A percentile compares a stretch with the other conserved stretches of the same genome.
These are phyloP conservation scores for Oxyruncus cristatus DNA, from an alignment of 2,113 vertebrate genomes.

Conservation along the genomic window DNA sequence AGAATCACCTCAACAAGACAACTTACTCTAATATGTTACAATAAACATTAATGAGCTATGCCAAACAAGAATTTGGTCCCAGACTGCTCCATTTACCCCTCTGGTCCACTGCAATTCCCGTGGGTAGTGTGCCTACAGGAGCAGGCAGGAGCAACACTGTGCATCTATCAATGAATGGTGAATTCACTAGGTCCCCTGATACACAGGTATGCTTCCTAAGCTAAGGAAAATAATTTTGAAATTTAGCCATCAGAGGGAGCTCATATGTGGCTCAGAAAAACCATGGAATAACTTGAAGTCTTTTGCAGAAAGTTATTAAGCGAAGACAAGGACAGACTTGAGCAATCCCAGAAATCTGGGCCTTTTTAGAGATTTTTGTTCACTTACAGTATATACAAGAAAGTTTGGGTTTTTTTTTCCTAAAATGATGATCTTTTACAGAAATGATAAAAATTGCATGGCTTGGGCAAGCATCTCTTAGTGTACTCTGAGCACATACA, in stretches of 20 bases:
- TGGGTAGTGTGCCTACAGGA: fast-evolving
- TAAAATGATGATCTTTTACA: not conserved
- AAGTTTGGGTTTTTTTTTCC: not conserved
- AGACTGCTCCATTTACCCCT: not conserved
- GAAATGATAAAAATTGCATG: not conserved
- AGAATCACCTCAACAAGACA: not conserved
- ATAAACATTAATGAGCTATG: not conserved
- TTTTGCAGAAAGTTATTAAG: not conserved
- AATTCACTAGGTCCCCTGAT: not conserved
- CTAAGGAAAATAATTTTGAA: not conserved
- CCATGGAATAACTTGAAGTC: not conserved
- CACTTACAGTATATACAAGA: not conserved
- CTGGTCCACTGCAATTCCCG: not conserved
- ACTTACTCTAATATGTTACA: not conserved
- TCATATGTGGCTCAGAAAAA: not conserved
- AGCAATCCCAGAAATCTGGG: not conserved
- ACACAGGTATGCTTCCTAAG: not conserved
- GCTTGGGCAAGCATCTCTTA: not conserved
- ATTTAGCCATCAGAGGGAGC: conserved; percentile 53
- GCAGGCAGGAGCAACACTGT: not conserved
- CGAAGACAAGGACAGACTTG: not conserved
- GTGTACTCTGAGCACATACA: not conserved
- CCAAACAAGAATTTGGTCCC: not conserved
- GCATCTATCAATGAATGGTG: fast-evolving
- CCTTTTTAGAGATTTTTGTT: not conserved